These are phyloP conservation scores for Parthenolecanium corni DNA, from an alignment of 2,888 invertebrate genomes.

Conservation along the genomic window DNA sequence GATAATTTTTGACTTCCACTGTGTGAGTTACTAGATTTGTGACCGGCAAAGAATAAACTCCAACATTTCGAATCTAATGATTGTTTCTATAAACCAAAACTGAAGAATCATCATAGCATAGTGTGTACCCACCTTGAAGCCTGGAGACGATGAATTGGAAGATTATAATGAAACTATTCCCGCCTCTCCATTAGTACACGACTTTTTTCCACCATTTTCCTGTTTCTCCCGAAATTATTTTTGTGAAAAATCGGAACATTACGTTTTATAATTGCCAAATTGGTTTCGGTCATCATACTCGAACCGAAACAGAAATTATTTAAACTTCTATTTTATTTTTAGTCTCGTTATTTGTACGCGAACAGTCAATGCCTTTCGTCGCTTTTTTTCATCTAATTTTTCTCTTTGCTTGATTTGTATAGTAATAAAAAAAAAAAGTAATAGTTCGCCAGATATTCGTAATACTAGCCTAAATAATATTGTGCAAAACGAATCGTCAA, in stretches of 20 bases:
- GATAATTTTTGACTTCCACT: too few species aligned
- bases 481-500: background rate
- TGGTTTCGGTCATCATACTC: constrained; percentile 6
- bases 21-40: too few species aligned
- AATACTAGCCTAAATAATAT: too few species aligned
- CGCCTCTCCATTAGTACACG: background rate
- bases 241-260: background rate
- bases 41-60: too few species aligned
- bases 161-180: constrained; percentile 5
- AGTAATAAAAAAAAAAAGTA: background rate
- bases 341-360: constrained; percentile 17
- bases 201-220: background rate
- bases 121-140: background rate
- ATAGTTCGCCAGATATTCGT: background rate
- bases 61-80: too few species aligned
- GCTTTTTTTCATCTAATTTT: background rate
- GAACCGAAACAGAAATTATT: constrained; percentile 11
- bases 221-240: background rate
- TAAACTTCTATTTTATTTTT: background rate
- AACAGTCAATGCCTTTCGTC: background rate
- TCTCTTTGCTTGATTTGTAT: background rate
- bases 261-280: constrained; percentile 8
- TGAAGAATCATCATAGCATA: too few species aligned
- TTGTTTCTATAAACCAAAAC: too few species aligned
- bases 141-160: constrained; percentile 1